phyloP scores from a whole-genome alignment of 2,797 vertebrate species.

The Poecilia picta region DNA sequence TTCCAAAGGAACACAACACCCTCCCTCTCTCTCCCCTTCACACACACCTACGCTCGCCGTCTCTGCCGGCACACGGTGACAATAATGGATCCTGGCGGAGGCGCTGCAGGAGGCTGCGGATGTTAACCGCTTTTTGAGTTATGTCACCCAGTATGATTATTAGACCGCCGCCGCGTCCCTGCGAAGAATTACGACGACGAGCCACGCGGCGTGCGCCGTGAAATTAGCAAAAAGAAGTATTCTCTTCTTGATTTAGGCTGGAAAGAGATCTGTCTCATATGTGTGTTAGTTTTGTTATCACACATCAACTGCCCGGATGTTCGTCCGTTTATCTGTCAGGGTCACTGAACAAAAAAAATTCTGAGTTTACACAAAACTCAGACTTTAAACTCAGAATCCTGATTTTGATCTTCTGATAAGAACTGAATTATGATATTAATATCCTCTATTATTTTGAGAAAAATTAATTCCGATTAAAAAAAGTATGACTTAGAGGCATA shows the following conservation, averaged over 20 bases:
- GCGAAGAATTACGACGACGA: constrained; percentile 33
- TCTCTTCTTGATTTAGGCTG: neutral
- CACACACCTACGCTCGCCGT: constrained; percentile 56
- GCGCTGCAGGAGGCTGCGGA: constrained; percentile 43
- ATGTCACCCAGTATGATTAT: constrained; percentile 52
- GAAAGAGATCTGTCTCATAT: no score
- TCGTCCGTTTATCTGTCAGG: neutral
- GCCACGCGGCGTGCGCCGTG: neutral
- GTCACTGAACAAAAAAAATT: no score
- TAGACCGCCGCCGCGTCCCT: neutral
- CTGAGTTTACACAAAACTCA: no score
- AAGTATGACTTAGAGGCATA: neutral
- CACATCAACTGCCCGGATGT: no score
- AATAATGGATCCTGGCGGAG: constrained; percentile 60
- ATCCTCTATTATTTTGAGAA: no score
- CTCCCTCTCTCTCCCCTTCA: constrained; percentile 33
- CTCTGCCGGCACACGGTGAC: constrained; percentile 50
- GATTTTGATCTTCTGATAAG: no score
- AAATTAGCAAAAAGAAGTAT: neutral
- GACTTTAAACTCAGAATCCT: no score
- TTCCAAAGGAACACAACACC: constrained; percentile 48
- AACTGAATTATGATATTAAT: no score
- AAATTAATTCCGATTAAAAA: no score
- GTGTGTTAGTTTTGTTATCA: no score
- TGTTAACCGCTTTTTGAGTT: constrained; percentile 44